Evolutionary conservation across 2,113 vertebrate species (phyloP), one percentile per base, ranked within the genome.

Genomic region (Garra rufa): DNA sequence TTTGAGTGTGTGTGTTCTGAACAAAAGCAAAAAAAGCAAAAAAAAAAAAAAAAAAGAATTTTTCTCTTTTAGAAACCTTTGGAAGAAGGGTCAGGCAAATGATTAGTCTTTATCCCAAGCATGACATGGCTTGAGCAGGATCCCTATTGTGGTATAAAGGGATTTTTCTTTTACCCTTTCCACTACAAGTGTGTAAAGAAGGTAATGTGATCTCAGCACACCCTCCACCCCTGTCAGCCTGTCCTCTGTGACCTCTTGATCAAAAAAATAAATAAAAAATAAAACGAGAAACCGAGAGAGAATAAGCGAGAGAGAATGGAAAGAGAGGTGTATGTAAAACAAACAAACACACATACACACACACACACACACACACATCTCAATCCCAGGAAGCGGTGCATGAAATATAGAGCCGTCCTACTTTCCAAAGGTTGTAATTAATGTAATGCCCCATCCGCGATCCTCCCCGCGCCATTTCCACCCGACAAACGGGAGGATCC

Each of bases 401-500:
- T 87, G 88, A 88, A 83, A 86, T 76, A 89, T 41, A 83, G 44
- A 70, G 67, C 26, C 21, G n/a, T 74, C 85, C 84, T 88, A 80
- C 85, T 88, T 87, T 87, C 24, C 73, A 70, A 80, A 86, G 48
- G 83, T 59, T 57, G 82, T 83, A 88, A 91, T 93, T 91, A 92
- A 93, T 91, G 91, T 75, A 83, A 76, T 86, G 71, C 65, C 83
- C 86, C 81, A 73, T 44, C 63, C 81, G 1, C 34, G 44, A 74
- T 48, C 57, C 61, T 55, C 75, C 80, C 81, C 41, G 5, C 9
- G 48, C 46, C 83, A 82, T 73, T 81, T 87, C 41, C 71, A 88
- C 89, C 83, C 90, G 88, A 81, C 88, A 83, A 86, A 86, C 50
- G 19, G 83, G 82, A 87, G 50, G 59, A 90, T 92, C 90, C 91